phyloP scores from a whole-genome alignment of 1,140 invertebrate species.

The Pogonomyrmex californicus region DNA sequence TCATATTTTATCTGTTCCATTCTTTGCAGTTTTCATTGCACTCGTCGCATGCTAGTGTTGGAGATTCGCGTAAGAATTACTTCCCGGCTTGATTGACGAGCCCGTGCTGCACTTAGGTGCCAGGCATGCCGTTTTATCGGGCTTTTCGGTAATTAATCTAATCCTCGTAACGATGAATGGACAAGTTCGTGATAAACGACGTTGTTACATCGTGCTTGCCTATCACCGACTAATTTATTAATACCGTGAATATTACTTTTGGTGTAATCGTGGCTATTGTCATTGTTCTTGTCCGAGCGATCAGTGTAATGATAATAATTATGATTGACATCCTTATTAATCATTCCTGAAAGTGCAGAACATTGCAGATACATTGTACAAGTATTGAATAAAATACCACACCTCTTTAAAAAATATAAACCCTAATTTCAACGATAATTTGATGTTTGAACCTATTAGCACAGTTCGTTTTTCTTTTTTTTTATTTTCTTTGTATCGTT shows the following conservation, averaged over 20 bases:
- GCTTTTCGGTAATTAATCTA: constrained; percentile 64
- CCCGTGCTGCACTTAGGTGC: constrained; percentile 52
- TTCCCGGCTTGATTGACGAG: constrained; percentile 62
- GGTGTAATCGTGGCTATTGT: constrained; percentile 44
- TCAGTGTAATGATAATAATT: constrained; percentile 46
- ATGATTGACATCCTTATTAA: constrained; percentile 62
- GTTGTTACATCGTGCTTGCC: constrained; percentile 59
- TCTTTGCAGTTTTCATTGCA: constrained; percentile 22
- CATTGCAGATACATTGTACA: neutral
- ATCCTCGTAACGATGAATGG: constrained; percentile 57
- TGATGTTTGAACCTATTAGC: neutral
- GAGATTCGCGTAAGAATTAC: constrained; percentile 53
- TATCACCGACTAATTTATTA: constrained; percentile 63
- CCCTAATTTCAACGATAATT: neutral
- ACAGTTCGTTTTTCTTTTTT: neutral
- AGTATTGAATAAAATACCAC: neutral
- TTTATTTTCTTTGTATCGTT: neutral
- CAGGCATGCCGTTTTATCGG: constrained; percentile 50
- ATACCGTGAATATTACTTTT: constrained; percentile 61
- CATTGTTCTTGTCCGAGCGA: constrained; percentile 51
- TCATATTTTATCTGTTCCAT: constrained; percentile 18
- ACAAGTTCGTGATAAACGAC: constrained; percentile 64
- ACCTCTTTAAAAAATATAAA: neutral
- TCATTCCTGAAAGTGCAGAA: constrained; percentile 12
- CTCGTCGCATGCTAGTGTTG: neutral